Conservation (phyloP, 2,113 vertebrate species). For the Percopsis transmontana region DNA sequence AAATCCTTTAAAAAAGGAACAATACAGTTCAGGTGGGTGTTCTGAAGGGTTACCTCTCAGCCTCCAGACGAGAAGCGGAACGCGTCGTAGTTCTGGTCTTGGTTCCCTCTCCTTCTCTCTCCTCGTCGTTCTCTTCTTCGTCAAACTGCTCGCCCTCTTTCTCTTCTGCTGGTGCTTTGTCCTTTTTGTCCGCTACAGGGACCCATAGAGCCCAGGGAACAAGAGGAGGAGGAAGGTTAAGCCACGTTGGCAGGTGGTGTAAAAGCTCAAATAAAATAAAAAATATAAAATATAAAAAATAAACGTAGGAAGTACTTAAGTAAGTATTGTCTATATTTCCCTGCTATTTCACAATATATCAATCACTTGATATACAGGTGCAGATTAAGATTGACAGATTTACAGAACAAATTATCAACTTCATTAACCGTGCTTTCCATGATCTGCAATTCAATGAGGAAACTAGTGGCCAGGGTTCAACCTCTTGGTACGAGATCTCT, state of each 20-base stretch:
- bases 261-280: background rate
- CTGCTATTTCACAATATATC: background rate
- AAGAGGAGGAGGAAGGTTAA: constrained; percentile 9
- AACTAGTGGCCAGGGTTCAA: too few species aligned
- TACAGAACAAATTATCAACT: too few species aligned
- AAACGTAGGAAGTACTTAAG: too few species aligned
- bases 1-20: too few species aligned
- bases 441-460: too few species aligned
- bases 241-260: background rate
- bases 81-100: constrained; percentile 85
- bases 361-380: too few species aligned
- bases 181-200: constrained; percentile 43
- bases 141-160: constrained; percentile 81
- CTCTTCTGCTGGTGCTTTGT: constrained; percentile 69
- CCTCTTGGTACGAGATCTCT: too few species aligned
- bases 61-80: constrained; percentile 86
- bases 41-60: constrained; percentile 81
- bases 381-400: too few species aligned
- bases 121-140: constrained; percentile 72
- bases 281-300: too few species aligned
- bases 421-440: too few species aligned
- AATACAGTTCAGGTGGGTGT: constrained; percentile 29
- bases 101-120: constrained; percentile 65
- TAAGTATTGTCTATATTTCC: too few species aligned
- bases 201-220: too few species aligned